Evolutionary conservation across 1,140 invertebrate genomes (phyloP).

Genomic region (Pogonomyrmex californicus): DNA sequence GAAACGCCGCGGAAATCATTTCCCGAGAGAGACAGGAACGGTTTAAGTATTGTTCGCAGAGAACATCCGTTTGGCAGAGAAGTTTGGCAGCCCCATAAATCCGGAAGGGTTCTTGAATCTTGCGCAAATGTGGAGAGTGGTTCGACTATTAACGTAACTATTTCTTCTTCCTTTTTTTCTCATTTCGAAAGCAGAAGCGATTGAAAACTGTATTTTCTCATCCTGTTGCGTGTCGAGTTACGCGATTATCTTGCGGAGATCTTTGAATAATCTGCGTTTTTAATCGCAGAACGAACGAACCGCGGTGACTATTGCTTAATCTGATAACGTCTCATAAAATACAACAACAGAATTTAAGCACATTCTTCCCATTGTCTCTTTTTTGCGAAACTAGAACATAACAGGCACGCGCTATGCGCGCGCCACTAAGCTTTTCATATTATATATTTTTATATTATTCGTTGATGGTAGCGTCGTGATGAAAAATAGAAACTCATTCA

Average conservation of each 20-base stretch:
- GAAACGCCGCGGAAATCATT: slow-evolving; percentile 38
- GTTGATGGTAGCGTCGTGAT: no score
- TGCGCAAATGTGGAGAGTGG: background rate
- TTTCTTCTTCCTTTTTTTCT: background rate
- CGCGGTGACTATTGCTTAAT: slow-evolving; percentile 17
- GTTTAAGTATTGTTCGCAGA: slow-evolving; percentile 32
- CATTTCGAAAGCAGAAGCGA: background rate
- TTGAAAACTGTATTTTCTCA: background rate
- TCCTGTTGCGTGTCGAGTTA: background rate
- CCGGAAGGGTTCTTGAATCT: slow-evolving; percentile 5
- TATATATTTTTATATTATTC: no score
- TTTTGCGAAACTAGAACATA: background rate
- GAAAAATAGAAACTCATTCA: no score
- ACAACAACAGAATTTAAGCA: background rate
- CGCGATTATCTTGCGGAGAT: background rate
- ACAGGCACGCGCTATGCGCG: no score
- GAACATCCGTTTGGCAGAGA: background rate
- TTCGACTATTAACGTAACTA: background rate
- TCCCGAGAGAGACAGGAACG: background rate
- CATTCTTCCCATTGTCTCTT: background rate
- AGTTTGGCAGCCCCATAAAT: slow-evolving; percentile 38
- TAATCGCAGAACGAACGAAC: background rate
- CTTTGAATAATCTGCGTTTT: background rate
- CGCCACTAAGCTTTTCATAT: no score
- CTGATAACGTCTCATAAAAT: background rate